Evolutionary conservation across 1,140 invertebrate species (phyloP).

Genomic region (Solenopsis invicta): DNA sequence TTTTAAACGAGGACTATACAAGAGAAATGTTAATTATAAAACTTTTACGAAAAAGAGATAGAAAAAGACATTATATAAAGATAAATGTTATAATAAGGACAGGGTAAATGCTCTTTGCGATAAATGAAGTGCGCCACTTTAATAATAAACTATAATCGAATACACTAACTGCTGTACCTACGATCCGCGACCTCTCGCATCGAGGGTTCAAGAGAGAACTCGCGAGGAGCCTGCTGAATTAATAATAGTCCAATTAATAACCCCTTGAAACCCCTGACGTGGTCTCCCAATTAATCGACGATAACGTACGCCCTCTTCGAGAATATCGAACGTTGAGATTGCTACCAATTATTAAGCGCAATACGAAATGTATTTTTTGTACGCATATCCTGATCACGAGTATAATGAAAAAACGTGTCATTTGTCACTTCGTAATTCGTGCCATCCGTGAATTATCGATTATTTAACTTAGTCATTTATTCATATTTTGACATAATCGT

Average conservation of each 20-base stretch:
- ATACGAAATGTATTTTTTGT: not conserved
- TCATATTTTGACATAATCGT: not conserved
- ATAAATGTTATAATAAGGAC: not conserved
- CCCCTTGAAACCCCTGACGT: conserved; percentile 37
- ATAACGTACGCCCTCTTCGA: conserved; percentile 8
- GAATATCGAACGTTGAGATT: conserved; percentile 33
- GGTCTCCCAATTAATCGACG: conserved; percentile 60
- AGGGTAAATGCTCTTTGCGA: not conserved
- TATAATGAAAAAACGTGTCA: conserved; percentile 6
- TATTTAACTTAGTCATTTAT: not conserved
- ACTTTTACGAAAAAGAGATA: not conserved
- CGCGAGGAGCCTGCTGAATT: conserved; percentile 43
- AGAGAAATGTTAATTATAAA: conserved; percentile 11
- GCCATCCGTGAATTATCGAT: not conserved
- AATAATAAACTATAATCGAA: conserved; percentile 36
- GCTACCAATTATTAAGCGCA: conserved; percentile 32
- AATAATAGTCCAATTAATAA: conserved; percentile 61
- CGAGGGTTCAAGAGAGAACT: conserved; percentile 26
- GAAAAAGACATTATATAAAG: not conserved
- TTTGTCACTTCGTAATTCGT: not conserved
- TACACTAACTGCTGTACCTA: conserved; percentile 26
- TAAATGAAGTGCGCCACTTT: not conserved
- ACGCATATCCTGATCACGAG: not conserved
- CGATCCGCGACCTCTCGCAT: conserved; percentile 22
- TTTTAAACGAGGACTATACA: not conserved